Percentiles rank a stretch among this genome's conserved stretches.
Evolutionary conservation across 2,797 vertebrate species (phyloP).

Genomic region (Spinus pinus): DNA sequence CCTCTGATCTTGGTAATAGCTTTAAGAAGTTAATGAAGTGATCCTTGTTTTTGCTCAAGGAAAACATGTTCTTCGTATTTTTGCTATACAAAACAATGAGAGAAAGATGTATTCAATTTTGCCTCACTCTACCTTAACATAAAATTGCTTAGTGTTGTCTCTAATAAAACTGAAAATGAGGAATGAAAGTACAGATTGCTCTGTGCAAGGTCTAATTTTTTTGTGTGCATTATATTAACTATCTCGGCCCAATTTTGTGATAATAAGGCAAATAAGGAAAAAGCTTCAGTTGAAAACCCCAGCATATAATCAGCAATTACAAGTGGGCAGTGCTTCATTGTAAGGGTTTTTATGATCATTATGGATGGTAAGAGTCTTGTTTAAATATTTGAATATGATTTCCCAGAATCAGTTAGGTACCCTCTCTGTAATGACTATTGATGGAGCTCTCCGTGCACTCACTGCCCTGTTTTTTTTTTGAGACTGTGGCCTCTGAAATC

Average conservation of each 20-base stretch:
- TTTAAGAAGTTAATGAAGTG: conserved; percentile 53
- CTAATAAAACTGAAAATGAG: conserved; percentile 33
- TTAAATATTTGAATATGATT: conserved; percentile 65
- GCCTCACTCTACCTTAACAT: not conserved
- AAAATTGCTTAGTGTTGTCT: conserved; percentile 4
- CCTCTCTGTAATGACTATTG: not conserved
- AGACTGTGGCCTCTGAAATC: not conserved
- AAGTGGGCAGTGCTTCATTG: conserved; percentile 20
- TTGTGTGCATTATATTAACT: conserved; percentile 47
- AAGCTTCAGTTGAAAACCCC: conserved; percentile 53
- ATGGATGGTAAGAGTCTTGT: conserved; percentile 36
- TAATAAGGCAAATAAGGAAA: conserved; percentile 61
- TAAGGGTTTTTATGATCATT: conserved; percentile 24
- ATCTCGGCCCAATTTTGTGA: conserved; percentile 48
- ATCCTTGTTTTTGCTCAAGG: conserved; percentile 21
- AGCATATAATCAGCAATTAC: conserved; percentile 26
- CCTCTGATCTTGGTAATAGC: conserved; percentile 1
- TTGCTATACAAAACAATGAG: not conserved
- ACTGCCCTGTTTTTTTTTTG: conserved; percentile 2
- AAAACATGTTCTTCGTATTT: not conserved
- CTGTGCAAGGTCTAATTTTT: conserved; percentile 17
- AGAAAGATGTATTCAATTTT: conserved; percentile 40
- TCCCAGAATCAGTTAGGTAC: conserved; percentile 41
- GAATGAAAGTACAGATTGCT: conserved; percentile 37
- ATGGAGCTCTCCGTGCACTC: not conserved